Base-by-base conservation (phyloP, 2,888 invertebrate species). In the Sisyra terminalis region DNA sequence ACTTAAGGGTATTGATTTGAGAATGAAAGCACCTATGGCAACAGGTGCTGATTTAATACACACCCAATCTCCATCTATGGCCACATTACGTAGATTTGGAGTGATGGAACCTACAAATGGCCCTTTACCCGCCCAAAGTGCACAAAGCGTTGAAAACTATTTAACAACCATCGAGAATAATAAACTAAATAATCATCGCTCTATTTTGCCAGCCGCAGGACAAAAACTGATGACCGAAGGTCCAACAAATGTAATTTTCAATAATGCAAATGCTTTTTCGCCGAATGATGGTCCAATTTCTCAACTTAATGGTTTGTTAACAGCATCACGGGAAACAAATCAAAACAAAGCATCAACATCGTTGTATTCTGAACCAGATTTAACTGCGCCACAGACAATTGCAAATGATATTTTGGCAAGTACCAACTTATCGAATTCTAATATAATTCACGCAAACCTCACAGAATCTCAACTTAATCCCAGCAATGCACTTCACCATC, bases 1-100 rank as follows among this genome's bases (percentile, higher is more conserved):
- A 24, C 59, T 70, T 38, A 65, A 63, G 48, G 76, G 72, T n/a
- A 76, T 79, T 45, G 80, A 79, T 61, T 66, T 79, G 36, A 63
- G 78, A 15, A 77, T 78, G 65, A 82, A 84, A 35, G 71, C 75
- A 56, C 52, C 65, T 44, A 57, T 17, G 54, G 65, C 52, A 53
- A 71, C 63, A 49, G 65, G 52, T 18, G 61, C 59, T 50, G 67
- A 55, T 65, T 61, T 52, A 53, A 65, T 53, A 52, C 70, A 65
- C 39, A 61, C 64, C 14, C 69, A 67, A 36, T 68, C 75, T 43
- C 71, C 75, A 14, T 77, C 74, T 16, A 58, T 66, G 50, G 64
- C 66, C 1, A 60, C 67, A 3, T 56, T 67, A 29, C 64, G 63
- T 32, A 63, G 61, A 43, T 71, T 71, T 49, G 64, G 69, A 1